phyloP scores from a whole-genome alignment of 2,797 vertebrate genomes.

The Gambusia yucatana region DNA sequence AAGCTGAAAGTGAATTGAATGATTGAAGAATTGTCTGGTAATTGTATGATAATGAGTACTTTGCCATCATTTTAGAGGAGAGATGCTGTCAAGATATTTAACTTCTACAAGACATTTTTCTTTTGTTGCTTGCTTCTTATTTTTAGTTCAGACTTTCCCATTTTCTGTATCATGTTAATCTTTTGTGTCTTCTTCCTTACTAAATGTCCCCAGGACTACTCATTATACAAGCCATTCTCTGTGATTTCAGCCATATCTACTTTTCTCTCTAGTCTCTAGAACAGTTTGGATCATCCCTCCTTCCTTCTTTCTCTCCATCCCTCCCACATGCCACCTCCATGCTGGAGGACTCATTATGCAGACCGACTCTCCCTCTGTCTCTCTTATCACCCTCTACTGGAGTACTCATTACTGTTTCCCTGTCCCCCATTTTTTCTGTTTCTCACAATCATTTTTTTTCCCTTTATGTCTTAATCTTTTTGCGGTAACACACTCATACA shows the following conservation, averaged over 20 bases:
- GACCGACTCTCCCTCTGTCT: constrained; percentile 55
- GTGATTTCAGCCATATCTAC: constrained; percentile 49
- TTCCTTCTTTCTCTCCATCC: constrained; percentile 34
- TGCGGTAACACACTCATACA: constrained; percentile 4
- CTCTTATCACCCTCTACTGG: constrained; percentile 74
- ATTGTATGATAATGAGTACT: not conserved
- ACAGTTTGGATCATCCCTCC: constrained; percentile 31
- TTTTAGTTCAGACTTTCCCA: constrained; percentile 7
- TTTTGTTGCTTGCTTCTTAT: constrained; percentile 12
- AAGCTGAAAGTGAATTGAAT: not conserved
- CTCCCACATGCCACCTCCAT: constrained; percentile 66
- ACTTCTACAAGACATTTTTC: not conserved
- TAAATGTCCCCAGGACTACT: constrained; percentile 36
- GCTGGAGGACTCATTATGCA: constrained; percentile 71
- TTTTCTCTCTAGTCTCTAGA: constrained; percentile 48
- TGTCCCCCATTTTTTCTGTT: constrained; percentile 42
- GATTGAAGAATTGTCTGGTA: not conserved
- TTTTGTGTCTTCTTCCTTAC: constrained; percentile 17
- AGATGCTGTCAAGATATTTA: constrained; percentile 2
- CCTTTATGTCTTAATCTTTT: constrained; percentile 52
- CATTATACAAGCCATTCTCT: constrained; percentile 49
- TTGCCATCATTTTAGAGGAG: not conserved
- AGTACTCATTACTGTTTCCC: constrained; percentile 70
- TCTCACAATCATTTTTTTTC: constrained; percentile 30
- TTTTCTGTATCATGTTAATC: constrained; percentile 19